Evolutionary conservation across 2,797 vertebrate species (phyloP).

Genomic region (Tangara arthus): DNA sequence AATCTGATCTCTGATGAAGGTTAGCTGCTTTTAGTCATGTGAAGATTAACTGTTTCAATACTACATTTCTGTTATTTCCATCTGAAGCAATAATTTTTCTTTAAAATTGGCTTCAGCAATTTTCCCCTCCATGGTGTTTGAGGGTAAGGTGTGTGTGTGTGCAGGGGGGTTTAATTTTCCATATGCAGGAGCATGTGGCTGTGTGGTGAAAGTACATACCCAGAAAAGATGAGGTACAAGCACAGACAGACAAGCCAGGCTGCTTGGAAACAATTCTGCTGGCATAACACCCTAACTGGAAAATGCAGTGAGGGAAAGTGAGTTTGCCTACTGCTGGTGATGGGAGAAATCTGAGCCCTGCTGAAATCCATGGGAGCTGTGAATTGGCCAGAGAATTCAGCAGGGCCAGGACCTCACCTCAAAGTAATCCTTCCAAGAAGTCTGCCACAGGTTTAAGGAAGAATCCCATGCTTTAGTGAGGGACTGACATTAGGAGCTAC

Average conservation of each 20-base stretch:
- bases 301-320: not conserved
- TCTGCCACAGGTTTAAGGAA: not conserved
- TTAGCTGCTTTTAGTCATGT: not conserved
- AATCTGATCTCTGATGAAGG: slow-evolving; percentile 25
- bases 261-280: not conserved
- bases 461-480: not conserved
- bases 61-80: not conserved
- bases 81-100: slow-evolving; percentile 15
- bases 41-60: slow-evolving; percentile 1
- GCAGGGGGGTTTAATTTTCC: not conserved
- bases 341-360: not conserved
- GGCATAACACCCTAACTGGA: not conserved
- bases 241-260: not conserved
- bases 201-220: not conserved
- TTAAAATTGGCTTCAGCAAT: not conserved
- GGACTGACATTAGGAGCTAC: accelerated
- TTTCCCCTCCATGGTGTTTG: not conserved
- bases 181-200: not conserved
- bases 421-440: not conserved
- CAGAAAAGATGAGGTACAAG: not conserved
- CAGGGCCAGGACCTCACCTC: not conserved
- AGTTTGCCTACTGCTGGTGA: not conserved
- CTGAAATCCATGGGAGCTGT: not conserved
- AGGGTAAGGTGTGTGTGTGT: not conserved
- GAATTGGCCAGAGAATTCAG: not conserved